These are phyloP conservation scores for Falco peregrinus DNA, from an alignment of 2,797 vertebrate genomes.

Conservation along the genomic window DNA sequence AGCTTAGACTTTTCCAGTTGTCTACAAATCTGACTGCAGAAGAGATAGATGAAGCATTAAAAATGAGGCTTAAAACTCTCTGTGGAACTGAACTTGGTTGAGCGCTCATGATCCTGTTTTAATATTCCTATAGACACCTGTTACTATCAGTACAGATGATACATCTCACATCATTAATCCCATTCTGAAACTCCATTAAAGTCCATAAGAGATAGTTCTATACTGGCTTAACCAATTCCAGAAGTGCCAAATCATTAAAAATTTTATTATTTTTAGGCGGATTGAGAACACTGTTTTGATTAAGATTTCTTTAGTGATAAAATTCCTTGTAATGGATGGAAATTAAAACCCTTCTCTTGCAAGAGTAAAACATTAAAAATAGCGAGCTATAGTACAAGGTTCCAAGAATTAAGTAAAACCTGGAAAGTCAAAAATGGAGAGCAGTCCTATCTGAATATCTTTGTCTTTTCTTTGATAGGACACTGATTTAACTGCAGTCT, in stretches of 20 bases:
- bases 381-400: background rate
- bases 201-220: background rate
- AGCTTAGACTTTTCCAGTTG: background rate
- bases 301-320: background rate
- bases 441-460: background rate
- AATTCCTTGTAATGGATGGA: background rate
- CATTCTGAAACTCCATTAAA: constrained; percentile 22
- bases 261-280: background rate
- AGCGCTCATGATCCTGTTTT: background rate
- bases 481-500: background rate
- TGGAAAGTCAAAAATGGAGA: background rate
- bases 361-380: background rate
- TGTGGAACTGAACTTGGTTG: background rate
- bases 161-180: background rate
- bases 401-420: background rate
- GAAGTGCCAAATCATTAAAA: background rate
- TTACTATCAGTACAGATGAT: background rate
- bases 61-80: background rate
- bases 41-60: background rate
- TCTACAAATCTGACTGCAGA: background rate
- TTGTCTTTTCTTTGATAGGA: background rate
- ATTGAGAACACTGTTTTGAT: background rate
- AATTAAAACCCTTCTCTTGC: background rate
- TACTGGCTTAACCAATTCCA: background rate
- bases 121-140: background rate